Evolutionary conservation across 2,888 invertebrate species (phyloP), one percentile per base, ranked within the genome.

Genomic region (Thecophora atra): DNA sequence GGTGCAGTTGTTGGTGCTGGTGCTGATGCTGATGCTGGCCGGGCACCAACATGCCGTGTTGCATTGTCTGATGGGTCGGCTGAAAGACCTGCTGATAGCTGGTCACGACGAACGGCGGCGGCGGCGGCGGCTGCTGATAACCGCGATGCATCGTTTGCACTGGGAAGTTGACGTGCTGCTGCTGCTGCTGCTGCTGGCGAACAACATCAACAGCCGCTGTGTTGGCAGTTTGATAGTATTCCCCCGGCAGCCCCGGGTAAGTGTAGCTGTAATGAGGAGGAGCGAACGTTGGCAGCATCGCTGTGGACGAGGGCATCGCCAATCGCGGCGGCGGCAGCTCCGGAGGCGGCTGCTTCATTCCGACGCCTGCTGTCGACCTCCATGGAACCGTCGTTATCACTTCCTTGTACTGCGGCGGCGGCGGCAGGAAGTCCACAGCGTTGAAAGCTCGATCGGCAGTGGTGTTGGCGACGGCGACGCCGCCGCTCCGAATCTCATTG

Each of bases 311-410:
- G 60, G 77, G 58, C 69, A 76, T 67, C 56, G 73, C 78, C 1
- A 82, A 73, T 28, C 84, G 83, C 21, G 83, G 84, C 72, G 84
- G 84, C 73, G 83, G 83, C 73, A 81, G 78, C 60, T 81, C 79
- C 37, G 83, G 83, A 67, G 83, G 82, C 21, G 77, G 75, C 44
- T 72, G 28, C n/a, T 54, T 19, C 76, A 68, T 52, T 11, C 77
- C 77, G 21, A 70, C 68, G 17, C 71, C 52, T 5, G 68, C 66
- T 21, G 65, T 62, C 8, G 47, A 68, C 78, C 64, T 78, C 81
- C 81, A 81, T n/a, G 79, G 76, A 71, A 76, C 66, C n/a, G 81
- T 81, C 66, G 81, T 79, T 28, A 80, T 62, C 58, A 70, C 64
- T 21, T 70, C 42, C 15, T 56, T 66, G 26, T 71, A 65, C 66